Evolutionary conservation across 2,888 invertebrate species (phyloP).

Genomic region (Brachypalpus laphriformis): DNA sequence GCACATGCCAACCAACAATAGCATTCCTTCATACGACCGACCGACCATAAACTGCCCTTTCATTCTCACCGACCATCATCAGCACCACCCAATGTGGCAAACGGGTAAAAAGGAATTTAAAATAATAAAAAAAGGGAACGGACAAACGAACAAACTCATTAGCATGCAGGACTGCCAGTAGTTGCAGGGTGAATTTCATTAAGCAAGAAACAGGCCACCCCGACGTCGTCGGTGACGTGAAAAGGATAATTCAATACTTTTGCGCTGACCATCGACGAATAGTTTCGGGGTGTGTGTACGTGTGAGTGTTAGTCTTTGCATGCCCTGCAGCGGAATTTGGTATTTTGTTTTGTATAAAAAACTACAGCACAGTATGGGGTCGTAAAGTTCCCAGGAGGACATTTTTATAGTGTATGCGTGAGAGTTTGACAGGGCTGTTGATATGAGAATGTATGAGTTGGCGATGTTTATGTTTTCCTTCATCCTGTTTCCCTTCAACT

Average conservation of each 20-base stretch:
- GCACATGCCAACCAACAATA: constrained; percentile 59
- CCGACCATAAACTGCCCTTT: constrained; percentile 5
- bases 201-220: constrained; percentile 9
- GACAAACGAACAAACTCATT: constrained; percentile 64
- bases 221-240: neutral
- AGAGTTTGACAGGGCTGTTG: neutral
- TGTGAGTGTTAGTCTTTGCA: neutral
- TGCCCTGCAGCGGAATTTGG: constrained; percentile 34
- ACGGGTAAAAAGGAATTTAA: constrained; percentile 59
- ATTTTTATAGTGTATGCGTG: neutral
- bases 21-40: constrained; percentile 40
- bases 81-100: neutral
- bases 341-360: constrained; percentile 9
- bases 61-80: neutral
- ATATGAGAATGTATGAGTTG: neutral
- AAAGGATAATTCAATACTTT: constrained; percentile 65
- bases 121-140: constrained; percentile 34
- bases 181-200: constrained; percentile 64
- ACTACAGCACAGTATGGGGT: neutral
- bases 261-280: constrained; percentile 45
- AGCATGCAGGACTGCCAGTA: constrained; percentile 53
- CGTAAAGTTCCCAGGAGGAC: constrained; percentile 29
- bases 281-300: neutral
- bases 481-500: neutral
- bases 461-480: constrained; percentile 4